Evolutionary conservation across 2,888 invertebrate genomes (phyloP).

Genomic region (Rotaria socialis): DNA sequence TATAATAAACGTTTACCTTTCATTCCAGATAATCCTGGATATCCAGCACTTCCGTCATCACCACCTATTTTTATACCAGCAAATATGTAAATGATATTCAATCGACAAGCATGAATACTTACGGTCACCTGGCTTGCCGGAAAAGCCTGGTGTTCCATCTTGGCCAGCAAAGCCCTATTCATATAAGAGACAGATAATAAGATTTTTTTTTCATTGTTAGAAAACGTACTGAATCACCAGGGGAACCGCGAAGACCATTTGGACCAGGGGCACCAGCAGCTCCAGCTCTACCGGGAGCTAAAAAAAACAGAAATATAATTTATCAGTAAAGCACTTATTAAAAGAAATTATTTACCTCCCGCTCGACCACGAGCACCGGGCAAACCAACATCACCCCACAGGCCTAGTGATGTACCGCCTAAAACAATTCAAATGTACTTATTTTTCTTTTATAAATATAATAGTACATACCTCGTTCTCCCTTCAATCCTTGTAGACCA

Average conservation of each 20-base stretch:
- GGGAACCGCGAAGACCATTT: neutral
- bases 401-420: neutral
- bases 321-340: neutral
- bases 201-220: neutral
- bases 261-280: neutral
- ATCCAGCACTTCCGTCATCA: neutral
- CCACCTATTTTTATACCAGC: neutral
- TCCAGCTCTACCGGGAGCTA: neutral
- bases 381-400: neutral
- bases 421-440: neutral
- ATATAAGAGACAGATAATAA: neutral
- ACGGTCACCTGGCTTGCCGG: neutral
- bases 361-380: neutral
- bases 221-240: neutral
- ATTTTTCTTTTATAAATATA: neutral
- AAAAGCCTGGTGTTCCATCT: neutral
- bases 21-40: neutral
- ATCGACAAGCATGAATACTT: neutral
- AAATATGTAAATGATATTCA: neutral
- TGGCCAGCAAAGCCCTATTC: neutral
- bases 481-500: neutral
- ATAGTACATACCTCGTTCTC: neutral
- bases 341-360: neutral
- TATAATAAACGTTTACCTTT: neutral
- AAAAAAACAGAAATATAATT: neutral